phyloP scores from a whole-genome alignment of 1,140 invertebrate genomes.

The Lepidurus packardi region DNA sequence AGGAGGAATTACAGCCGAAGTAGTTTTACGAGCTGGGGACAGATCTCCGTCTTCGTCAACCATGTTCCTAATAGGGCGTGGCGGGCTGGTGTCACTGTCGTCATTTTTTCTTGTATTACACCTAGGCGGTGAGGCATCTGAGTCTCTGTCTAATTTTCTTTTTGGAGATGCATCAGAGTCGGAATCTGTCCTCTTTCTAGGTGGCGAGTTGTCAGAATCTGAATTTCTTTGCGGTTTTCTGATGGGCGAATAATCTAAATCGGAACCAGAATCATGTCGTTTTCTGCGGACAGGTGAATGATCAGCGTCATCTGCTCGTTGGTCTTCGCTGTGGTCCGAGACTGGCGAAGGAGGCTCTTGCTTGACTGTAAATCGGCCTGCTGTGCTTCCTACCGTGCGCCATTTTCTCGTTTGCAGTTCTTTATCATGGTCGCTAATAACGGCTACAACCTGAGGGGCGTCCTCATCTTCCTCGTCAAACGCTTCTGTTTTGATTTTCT shows the following conservation, averaged over 20 bases:
- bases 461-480: slow-evolving; percentile 68
- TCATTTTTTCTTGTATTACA: neutral
- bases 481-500: slow-evolving; percentile 54
- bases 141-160: slow-evolving; percentile 32
- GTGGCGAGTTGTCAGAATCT: slow-evolving; percentile 35
- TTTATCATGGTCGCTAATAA: slow-evolving; percentile 77
- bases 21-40: slow-evolving; percentile 26
- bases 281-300: slow-evolving; percentile 37
- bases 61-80: neutral
- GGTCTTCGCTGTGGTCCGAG: neutral
- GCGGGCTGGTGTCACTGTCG: neutral
- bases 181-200: slow-evolving; percentile 39
- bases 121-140: neutral
- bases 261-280: slow-evolving; percentile 39
- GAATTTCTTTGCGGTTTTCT: slow-evolving; percentile 36
- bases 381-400: slow-evolving; percentile 37
- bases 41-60: slow-evolving; percentile 24
- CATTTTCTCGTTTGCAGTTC: slow-evolving; percentile 54
- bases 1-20: slow-evolving; percentile 35
- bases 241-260: slow-evolving; percentile 41
- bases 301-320: slow-evolving; percentile 32
- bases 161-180: slow-evolving; percentile 42
- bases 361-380: slow-evolving; percentile 32
- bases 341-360: slow-evolving; percentile 23
- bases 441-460: slow-evolving; percentile 80